Evolutionary conservation across 2,797 vertebrate genomes (phyloP), one percentile per base, ranked within the genome.

Genomic region (Sebastes cheni): DNA sequence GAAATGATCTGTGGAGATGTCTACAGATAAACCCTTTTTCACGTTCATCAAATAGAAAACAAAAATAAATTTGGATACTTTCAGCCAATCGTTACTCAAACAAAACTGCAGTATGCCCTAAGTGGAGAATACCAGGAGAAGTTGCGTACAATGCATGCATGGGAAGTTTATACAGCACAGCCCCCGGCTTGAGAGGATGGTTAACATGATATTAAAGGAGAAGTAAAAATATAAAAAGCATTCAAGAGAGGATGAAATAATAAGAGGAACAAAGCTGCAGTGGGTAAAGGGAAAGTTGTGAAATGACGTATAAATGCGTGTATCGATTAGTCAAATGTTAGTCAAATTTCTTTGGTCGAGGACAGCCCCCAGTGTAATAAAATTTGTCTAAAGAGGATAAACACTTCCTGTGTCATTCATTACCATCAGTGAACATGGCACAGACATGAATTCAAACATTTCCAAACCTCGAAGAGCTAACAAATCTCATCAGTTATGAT

Each of bases 151-250:
- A 42, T 46, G 3, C 7, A 4, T 61, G 54, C 18, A 76, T 62
- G 52, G 34, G 60, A 77, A 36, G 25, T 79, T 59, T 56, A 70
- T 4, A 77, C 29, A 77, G 29, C 32, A 68, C 20, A 65, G 60
- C 23, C 23, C 61, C 34, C 62, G 25, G 10, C 50, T 22, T 27
- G 36, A 73, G 55, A 69, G 60, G 8, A 22, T 25, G 55, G 18
- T 71, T 14, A 23, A 52, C 36, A 70, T 13, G n/a, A 27, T 22
- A 36, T 67, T 46, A 79, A 82, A 87, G 69, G 29, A 67, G 79
- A 92, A 90, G 77, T 89, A 69, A 4, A 72, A 67, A 83, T 34
- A 42, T 27, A 29, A 13, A 8, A 6, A 68, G 67, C 1, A 46
- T 6, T 4, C 0, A 4, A 50, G 32, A 9, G 8, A 50, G 14